Conservation (phyloP, 2,113 vertebrate species). For the Mesembrinibis cayennensis region DNA sequence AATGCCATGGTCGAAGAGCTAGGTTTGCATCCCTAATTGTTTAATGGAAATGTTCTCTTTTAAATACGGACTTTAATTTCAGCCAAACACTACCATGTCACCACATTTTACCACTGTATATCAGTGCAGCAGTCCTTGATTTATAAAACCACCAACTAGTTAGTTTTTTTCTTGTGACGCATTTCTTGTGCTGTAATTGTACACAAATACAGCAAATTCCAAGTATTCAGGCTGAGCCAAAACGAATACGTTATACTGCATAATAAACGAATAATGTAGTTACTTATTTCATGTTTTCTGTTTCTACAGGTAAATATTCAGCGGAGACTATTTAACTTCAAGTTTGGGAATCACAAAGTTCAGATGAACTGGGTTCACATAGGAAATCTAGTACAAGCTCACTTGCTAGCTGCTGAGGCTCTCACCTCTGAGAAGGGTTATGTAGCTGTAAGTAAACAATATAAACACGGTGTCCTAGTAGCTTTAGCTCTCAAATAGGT, state of each 20-base stretch:
- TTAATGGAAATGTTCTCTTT: background rate
- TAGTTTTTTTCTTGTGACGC: background rate
- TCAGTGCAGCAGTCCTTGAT: background rate
- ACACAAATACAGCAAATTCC: background rate
- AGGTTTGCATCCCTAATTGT: background rate
- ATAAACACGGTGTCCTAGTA: background rate
- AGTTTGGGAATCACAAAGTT: slow-evolving; percentile 80
- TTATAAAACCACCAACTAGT: background rate
- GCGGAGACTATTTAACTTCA: slow-evolving; percentile 82
- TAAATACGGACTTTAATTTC: background rate
- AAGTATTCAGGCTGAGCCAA: background rate
- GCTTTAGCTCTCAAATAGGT: background rate
- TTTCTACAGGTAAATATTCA: slow-evolving; percentile 81
- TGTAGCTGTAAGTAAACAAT: slow-evolving; percentile 83
- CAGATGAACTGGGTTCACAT: slow-evolving; percentile 95
- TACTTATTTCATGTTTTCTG: background rate
- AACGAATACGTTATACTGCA: background rate
- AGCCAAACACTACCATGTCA: background rate
- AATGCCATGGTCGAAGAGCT: background rate
- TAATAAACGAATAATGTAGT: background rate
- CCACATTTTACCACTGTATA: background rate
- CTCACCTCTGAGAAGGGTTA: slow-evolving; percentile 78
- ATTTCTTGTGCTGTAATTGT: background rate
- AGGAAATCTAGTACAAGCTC: slow-evolving; percentile 86
- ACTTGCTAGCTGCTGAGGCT: slow-evolving; percentile 83